Percentiles rank a stretch among this genome's conserved stretches.
phyloP scores from a whole-genome alignment of 2,888 invertebrate genomes.

The Galeopsomyia nigrocyanea region DNA sequence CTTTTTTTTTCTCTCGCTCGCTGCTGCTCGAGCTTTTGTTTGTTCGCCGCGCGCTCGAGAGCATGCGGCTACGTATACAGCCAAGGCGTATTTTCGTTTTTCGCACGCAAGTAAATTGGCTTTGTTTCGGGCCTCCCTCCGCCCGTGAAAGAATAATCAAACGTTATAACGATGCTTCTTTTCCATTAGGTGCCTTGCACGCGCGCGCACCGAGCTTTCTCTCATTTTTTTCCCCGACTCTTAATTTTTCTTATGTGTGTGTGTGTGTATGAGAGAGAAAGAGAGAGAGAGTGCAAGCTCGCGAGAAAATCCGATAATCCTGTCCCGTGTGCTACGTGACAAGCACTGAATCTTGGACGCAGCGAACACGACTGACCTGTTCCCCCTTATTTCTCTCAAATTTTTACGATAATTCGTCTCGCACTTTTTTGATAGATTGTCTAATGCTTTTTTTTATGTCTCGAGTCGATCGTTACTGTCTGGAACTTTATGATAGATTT shows the following conservation, averaged over 20 bases:
- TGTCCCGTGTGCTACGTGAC: constrained; percentile 33
- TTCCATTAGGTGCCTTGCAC: constrained; percentile 16
- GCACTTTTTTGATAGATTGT: too few relatives aligned
- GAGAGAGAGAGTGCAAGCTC: neutral
- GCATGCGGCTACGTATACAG: too few relatives aligned
- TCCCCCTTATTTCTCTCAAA: neutral
- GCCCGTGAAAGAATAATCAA: constrained; percentile 21
- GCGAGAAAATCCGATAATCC: constrained; percentile 44
- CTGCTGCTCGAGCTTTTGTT: neutral
- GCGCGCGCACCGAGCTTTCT: constrained; percentile 3
- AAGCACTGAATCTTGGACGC: constrained; percentile 36
- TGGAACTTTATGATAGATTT: too few relatives aligned
- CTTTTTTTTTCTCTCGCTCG: neutral
- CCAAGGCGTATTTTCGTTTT: neutral
- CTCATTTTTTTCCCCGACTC: neutral
- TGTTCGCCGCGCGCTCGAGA: neutral
- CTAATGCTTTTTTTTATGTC: too few relatives aligned
- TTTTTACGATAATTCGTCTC: too few relatives aligned
- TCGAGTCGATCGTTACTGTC: too few relatives aligned
- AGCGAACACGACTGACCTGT: neutral
- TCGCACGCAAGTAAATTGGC: constrained; percentile 23
- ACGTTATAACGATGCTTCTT: constrained; percentile 29
- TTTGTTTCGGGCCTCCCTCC: constrained; percentile 2
- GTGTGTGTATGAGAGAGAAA: neutral
- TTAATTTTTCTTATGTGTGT: constrained; percentile 38